phyloP scores from a whole-genome alignment of 2,888 invertebrate genomes.

The Tigriopus californicus region DNA sequence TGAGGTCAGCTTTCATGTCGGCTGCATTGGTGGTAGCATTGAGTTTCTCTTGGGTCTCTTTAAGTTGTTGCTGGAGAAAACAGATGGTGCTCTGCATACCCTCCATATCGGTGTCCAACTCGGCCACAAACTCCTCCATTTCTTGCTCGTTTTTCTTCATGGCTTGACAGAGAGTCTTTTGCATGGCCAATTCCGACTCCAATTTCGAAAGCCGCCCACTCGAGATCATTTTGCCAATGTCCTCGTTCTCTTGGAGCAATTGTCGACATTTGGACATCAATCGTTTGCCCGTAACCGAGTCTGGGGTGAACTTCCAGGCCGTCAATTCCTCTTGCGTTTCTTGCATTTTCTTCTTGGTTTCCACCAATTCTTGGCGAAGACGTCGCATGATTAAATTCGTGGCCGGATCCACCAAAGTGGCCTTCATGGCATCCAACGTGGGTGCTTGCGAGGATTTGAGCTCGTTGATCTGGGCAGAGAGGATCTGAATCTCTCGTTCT shows the following conservation, averaged over 20 bases:
- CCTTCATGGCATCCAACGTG: slow-evolving; percentile 49
- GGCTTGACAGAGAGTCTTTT: slow-evolving; percentile 87
- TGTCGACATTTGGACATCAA: slow-evolving; percentile 92
- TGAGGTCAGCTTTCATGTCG: neutral
- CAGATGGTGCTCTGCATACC: slow-evolving; percentile 95
- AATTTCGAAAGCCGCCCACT: slow-evolving; percentile 84
- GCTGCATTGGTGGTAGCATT: neutral
- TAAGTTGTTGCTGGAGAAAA: slow-evolving; percentile 76
- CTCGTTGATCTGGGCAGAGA: slow-evolving; percentile 84
- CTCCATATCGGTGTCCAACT: slow-evolving; percentile 82
- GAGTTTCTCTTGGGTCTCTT: slow-evolving; percentile 49
- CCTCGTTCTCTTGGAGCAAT: slow-evolving; percentile 90
- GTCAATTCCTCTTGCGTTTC: slow-evolving; percentile 93
- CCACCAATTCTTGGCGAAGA: slow-evolving; percentile 69
- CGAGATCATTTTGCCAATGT: slow-evolving; percentile 83
- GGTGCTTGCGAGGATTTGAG: slow-evolving; percentile 74
- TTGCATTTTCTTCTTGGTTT: slow-evolving; percentile 72
- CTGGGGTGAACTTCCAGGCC: slow-evolving; percentile 99
- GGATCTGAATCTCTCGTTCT: slow-evolving; percentile 92
- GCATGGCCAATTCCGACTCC: slow-evolving; percentile 82
- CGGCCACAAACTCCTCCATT: slow-evolving; percentile 25
- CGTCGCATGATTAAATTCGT: slow-evolving; percentile 81
- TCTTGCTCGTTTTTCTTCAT: slow-evolving; percentile 89
- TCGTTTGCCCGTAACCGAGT: slow-evolving; percentile 68
- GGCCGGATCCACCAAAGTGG: slow-evolving; percentile 78